Percentiles rank a stretch among this genome's conserved stretches.
These are phyloP conservation scores for Ptilorrhoa leucosticta DNA, from an alignment of 2,113 vertebrate species.

Conservation along the genomic window DNA sequence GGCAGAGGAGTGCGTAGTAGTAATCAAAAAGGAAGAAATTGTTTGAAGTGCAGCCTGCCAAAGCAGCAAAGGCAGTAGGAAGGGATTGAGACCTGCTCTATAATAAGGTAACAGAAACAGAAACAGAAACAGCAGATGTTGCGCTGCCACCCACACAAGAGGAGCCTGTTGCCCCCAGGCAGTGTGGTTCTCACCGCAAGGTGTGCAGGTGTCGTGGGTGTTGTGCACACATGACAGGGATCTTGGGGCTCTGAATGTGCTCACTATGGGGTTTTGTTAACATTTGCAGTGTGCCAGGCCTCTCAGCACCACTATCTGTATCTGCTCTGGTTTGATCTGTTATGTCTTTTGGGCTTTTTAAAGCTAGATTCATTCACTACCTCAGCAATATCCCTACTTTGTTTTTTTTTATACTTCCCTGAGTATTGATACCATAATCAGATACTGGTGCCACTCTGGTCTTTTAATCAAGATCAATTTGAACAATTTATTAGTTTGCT, in stretches of 20 bases:
- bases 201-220: rapidly evolving
- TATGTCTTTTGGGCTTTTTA: not conserved
- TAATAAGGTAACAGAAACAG: not conserved
- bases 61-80: not conserved
- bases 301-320: not conserved
- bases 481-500: not conserved
- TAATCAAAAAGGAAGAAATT: not conserved
- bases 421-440: not conserved
- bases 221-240: rapidly evolving
- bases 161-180: not conserved
- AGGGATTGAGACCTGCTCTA: not conserved
- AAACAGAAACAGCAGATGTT: not conserved
- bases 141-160: not conserved
- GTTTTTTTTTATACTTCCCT: not conserved
- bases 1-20: not conserved
- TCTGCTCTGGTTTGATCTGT: not conserved
- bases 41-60: not conserved
- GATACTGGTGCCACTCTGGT: not conserved
- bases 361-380: not conserved
- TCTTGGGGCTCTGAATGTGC: not conserved
- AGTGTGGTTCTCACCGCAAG: not conserved
- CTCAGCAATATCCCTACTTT: not conserved
- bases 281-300: not conserved
- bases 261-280: not conserved
- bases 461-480: not conserved